Evolutionary conservation across 2,113 vertebrate genomes (phyloP).

Genomic region (Octodon degus): DNA sequence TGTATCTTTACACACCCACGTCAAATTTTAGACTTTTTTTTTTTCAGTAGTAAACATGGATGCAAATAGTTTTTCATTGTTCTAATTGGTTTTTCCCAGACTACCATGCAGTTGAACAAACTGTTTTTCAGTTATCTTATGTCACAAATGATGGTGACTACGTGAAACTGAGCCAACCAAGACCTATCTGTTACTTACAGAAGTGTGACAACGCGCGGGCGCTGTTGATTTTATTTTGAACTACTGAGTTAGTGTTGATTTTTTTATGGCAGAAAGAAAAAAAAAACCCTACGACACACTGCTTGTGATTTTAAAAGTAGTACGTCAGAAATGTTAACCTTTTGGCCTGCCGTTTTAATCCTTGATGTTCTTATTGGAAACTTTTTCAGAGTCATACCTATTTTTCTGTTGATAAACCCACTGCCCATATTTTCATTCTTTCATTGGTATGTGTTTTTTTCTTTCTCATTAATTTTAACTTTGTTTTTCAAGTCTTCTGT

Average conservation of each 20-base stretch:
- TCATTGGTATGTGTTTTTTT: not conserved
- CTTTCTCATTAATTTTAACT: not conserved
- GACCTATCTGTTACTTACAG: not conserved
- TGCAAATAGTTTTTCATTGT: not conserved
- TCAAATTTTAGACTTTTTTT: conserved; percentile 6
- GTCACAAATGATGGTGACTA: too few species aligned
- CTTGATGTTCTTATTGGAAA: not conserved
- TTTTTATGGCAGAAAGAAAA: not conserved
- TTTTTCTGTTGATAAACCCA: not conserved
- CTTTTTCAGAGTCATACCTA: not conserved
- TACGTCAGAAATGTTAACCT: not conserved
- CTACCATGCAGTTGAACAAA: not conserved
- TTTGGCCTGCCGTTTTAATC: not conserved
- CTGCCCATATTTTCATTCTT: not conserved
- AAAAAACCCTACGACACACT: not conserved
- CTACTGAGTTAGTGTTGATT: not conserved
- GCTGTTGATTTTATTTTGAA: not conserved
- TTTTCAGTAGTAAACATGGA: not conserved
- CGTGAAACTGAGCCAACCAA: not conserved
- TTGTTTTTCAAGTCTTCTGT: not conserved
- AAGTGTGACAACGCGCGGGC: not conserved
- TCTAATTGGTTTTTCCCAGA: not conserved
- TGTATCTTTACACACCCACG: not conserved
- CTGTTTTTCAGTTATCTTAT: not conserved
- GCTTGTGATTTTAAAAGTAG: not conserved